phyloP scores from a whole-genome alignment of 2,797 vertebrate genomes.

The Sitta carolinensis region DNA sequence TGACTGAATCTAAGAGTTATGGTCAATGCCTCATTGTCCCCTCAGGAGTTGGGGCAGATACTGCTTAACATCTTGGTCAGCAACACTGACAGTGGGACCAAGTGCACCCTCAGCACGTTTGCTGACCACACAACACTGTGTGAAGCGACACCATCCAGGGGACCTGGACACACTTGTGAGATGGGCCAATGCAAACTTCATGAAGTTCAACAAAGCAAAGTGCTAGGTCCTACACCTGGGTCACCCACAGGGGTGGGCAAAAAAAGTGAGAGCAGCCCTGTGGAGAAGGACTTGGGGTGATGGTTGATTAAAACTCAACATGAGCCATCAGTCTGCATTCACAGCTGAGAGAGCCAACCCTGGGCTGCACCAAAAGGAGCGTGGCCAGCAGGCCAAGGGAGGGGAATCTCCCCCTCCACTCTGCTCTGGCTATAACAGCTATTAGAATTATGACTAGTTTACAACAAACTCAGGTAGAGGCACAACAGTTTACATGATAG shows the following conservation, averaged over 20 bases:
- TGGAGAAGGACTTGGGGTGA: not conserved
- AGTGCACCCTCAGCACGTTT: accelerated
- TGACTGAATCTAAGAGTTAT: not conserved
- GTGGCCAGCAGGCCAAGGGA: not conserved
- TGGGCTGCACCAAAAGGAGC: not conserved
- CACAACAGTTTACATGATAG: not conserved
- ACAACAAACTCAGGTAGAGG: not conserved
- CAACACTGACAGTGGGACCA: too few species aligned
- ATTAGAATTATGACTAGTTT: not conserved
- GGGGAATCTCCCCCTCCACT: not conserved
- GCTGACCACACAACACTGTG: accelerated
- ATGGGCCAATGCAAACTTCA: not conserved
- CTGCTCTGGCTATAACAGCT: not conserved
- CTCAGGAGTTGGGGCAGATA: not conserved
- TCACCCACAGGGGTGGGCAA: not conserved
- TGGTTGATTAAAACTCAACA: not conserved
- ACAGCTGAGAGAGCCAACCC: not conserved
- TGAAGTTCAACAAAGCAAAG: not conserved
- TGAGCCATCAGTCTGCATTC: not conserved
- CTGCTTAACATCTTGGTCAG: not conserved
- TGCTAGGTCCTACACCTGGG: too few species aligned
- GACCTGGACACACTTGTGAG: accelerated
- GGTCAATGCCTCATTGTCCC: not conserved
- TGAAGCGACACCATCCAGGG: not conserved
- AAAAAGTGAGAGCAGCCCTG: not conserved